Evolutionary conservation across 2,113 vertebrate species (phyloP).

Genomic region (Oreochromis tanganicae): DNA sequence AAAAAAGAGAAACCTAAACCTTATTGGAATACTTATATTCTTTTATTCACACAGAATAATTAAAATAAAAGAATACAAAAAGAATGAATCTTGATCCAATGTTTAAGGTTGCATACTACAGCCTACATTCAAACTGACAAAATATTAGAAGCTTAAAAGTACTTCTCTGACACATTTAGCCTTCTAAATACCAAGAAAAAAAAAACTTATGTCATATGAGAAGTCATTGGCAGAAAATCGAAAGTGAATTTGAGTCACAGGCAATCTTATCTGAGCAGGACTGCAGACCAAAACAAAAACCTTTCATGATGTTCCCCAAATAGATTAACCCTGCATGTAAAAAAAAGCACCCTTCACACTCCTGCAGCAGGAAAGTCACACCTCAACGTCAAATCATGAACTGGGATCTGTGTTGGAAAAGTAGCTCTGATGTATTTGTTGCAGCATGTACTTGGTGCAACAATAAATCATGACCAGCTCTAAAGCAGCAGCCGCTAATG

Average conservation of each 20-base stretch:
- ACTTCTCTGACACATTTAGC: not conserved
- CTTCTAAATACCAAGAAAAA: not conserved
- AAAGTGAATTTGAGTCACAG: not conserved
- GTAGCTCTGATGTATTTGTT: not conserved
- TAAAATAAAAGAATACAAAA: not conserved
- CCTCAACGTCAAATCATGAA: not conserved
- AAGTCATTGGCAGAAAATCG: not conserved
- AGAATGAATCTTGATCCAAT: not conserved
- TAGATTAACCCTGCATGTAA: constrained; percentile 1
- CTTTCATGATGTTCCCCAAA: not conserved
- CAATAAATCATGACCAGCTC: not conserved
- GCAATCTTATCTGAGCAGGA: not conserved
- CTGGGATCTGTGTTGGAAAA: constrained; percentile 18
- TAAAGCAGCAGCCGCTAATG: not conserved
- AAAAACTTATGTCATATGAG: not conserved
- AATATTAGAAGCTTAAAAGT: not conserved
- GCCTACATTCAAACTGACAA: not conserved
- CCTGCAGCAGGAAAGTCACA: constrained; percentile 23
- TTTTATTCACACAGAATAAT: not conserved
- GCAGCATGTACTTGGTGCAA: not conserved
- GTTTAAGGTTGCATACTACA: not conserved
- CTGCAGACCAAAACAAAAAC: not conserved
- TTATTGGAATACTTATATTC: not conserved
- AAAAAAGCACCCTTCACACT: not conserved
- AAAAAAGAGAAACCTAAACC: not conserved